phyloP scores from a whole-genome alignment of 2,113 vertebrate species.

The Murina feae region DNA sequence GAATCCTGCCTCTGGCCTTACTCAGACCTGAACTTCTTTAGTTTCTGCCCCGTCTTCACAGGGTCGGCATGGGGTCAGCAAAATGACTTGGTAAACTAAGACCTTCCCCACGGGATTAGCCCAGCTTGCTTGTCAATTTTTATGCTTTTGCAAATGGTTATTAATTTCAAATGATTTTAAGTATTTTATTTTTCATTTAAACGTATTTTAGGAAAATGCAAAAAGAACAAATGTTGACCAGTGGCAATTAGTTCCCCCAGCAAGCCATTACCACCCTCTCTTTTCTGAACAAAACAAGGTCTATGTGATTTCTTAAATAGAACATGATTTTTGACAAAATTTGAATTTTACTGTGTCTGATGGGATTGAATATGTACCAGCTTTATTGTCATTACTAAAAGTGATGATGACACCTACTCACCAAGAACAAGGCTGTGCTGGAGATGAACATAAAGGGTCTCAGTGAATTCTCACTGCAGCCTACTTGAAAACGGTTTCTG shows the following conservation, averaged over 20 bases:
- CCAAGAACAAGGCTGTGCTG: neutral
- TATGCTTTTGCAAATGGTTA: neutral
- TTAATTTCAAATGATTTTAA: neutral
- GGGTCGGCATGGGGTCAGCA: neutral
- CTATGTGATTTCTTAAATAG: neutral
- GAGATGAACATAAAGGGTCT: neutral
- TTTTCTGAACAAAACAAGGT: neutral
- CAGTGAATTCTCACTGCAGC: neutral
- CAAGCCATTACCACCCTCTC: neutral
- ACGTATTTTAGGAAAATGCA: neutral
- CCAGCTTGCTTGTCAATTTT: neutral
- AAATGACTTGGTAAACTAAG: neutral
- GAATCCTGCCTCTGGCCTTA: neutral
- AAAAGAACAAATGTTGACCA: neutral
- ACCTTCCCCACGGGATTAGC: neutral
- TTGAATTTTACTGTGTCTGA: neutral
- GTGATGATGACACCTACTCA: neutral
- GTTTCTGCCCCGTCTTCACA: neutral
- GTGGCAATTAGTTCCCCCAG: neutral
- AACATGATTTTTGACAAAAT: neutral
- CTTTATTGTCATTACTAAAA: neutral
- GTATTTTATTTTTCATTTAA: neutral
- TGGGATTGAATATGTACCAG: neutral
- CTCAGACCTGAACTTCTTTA: neutral
- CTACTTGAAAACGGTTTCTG: neutral